Evolutionary conservation across 2,797 vertebrate species (phyloP), one percentile per base, ranked within the genome.

Genomic region (Austrolebias charrua): DNA sequence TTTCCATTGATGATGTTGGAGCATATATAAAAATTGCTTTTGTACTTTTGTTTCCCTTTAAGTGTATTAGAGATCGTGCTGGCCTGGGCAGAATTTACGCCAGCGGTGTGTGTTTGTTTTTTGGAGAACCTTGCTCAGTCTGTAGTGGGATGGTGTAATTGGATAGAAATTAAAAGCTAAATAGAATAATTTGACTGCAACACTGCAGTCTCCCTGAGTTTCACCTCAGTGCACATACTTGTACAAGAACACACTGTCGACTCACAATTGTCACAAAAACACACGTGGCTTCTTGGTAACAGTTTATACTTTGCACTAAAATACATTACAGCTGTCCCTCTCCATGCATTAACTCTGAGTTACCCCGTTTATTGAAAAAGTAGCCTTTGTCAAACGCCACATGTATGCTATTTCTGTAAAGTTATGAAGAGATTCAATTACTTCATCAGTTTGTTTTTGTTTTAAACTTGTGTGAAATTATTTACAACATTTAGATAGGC

Each of bases 161-260:
- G 85, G 71, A 83, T 78, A 68, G 80, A 51, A 75, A 84, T 81
- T 55, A n/a, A 80, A 68, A 75, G 77, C 70, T 89, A 83, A 91
- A 84, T 78, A 72, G 71, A 89, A 69, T 92, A 87, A 90, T 82
- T 88, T 92, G 88, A 92, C 85, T 86, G 56, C 63, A 88, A 91
- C 90, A 91, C 71, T 83, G 82, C 71, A 42, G 72, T 64, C 75
- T 87, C 83, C 91, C 83, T 92, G 63, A 78, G 80, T 80, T 50
- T 46, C 12, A 2, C 50, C 63, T 61, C 66, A 42, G 19, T 42
- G 64, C 44, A 47, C 51, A 49, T 55, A 31, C 42, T 62, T 43
- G 11, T 19, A 63, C 67, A 66, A 33, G 61, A 56, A 55, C 45
- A 11, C 69, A 60, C 60, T 55, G 65, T 70, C 73, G 31, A 40